Base-by-base conservation (phyloP, 1,140 invertebrate genomes). In the Drosophila seguyi region DNA sequence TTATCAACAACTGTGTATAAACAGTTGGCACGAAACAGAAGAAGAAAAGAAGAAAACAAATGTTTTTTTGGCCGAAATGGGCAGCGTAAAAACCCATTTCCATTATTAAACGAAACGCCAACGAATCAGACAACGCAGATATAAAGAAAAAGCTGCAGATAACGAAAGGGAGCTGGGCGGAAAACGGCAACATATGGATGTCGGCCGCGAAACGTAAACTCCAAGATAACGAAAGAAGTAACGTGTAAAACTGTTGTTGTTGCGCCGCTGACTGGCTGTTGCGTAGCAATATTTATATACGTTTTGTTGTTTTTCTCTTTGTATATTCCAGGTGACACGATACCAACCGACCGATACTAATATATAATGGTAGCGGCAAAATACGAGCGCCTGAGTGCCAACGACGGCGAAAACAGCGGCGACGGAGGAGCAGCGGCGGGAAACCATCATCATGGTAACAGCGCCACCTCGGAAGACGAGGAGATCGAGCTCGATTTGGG, bases 321-420 rank as follows among this genome's bases (percentile, higher is more conserved):
- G 4, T 7, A 18, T 55, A 38, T 25, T 55, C 34, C 52, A 55
- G 52, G 52, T 55, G 52, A 55, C 52, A 72, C 45, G 38, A 79
- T 56, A 60, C 50, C 67, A 22, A 39, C 20, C 56, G 52, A 57
- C 44, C 45, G 29, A 66, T 68, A 68, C 50, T 36, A 8, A 65
- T 31, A 68, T 59, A 86, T 68, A 90, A 88, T 90, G 84, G 85
- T 88, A 57, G 77, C 71, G 2, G 74, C 85, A n/a, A 90, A 79
- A 47, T 90, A 90, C 75, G 81, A 90, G 57, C 86, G 84, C 16
- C 76, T 87, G 39, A 83, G 53, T 31, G 73, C 84, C 41, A 72
- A 55, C 25, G 65, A 47, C 18, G 73, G 27, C 22, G 34, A 38
- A 20, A n/a, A 36, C 7, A 36, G 20, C 14, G 31, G 18, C 29